Evolutionary conservation across 2,888 invertebrate species (phyloP).

Genomic region (Melikaiella ostensackeni): DNA sequence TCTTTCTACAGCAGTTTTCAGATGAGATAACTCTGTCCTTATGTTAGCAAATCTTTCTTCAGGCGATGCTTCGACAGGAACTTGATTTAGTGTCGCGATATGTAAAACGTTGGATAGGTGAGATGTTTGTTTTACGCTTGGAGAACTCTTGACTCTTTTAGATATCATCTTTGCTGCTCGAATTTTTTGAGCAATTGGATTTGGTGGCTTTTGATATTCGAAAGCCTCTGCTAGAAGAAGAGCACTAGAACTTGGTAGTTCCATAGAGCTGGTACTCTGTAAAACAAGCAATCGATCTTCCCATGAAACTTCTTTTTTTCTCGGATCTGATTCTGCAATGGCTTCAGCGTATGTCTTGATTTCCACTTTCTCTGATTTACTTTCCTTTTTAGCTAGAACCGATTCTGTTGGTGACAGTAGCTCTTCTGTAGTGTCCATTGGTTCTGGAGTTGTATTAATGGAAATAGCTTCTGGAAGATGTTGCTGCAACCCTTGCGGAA

Average conservation of each 20-base stretch:
- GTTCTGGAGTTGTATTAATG: conserved; percentile 62
- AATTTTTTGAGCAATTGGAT: conserved; percentile 78
- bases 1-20: conserved; percentile 81
- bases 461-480: conserved; percentile 25
- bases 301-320: conserved; percentile 48
- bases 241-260: conserved; percentile 59
- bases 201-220: conserved; percentile 61
- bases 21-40: conserved; percentile 80
- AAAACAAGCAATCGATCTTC: conserved; percentile 54
- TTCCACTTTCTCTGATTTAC: conserved; percentile 47
- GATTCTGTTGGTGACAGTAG: conserved; percentile 63
- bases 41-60: conserved; percentile 81
- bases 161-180: conserved; percentile 79
- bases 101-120: conserved; percentile 82
- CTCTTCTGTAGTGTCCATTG: conserved; percentile 66
- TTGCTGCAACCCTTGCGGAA: not conserved
- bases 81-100: conserved; percentile 80
- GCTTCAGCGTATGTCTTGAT: conserved; percentile 63
- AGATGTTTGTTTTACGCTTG: conserved; percentile 79
- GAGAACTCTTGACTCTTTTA: conserved; percentile 80
- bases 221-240: conserved; percentile 65
- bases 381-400: conserved; percentile 48
- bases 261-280: conserved; percentile 46
- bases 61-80: conserved; percentile 78
- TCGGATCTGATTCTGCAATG: conserved; percentile 55